Base-by-base conservation (phyloP, 2,113 vertebrate genomes). In the Leiothrix lutea region DNA sequence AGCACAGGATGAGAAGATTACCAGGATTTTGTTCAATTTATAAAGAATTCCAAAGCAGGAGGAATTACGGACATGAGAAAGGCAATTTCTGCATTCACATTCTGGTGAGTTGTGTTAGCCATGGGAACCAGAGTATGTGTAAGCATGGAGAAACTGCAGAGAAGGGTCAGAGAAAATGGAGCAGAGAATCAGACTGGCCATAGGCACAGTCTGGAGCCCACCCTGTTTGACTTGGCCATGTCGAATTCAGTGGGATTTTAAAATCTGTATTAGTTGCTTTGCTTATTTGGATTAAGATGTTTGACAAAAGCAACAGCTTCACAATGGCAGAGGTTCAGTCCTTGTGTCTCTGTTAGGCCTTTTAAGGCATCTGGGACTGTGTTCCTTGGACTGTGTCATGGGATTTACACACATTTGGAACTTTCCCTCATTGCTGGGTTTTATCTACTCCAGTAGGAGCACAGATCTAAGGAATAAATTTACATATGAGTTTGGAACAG, bases 111-210 rank as follows among this genome's bases (percentile, higher is more conserved):
- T 72, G 24, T 15, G 23, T 42, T 13, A 69, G 15, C 12, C 25
- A 17, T 23, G 28, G 1, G 0, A 31, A 73, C 38, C 17, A 51
- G 54, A 8, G 11, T 4, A 0, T 20, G 38, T 10, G 8, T 21
- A 14, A 33, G 9, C 9, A 14, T 2, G 5, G 13, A 47, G 72
- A 64, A 77, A 78, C 20, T 7, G 26, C 36, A 75, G 73, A 33
- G 10, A 19, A 57, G 73, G 36, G 19, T 35, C 28, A 73, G 58
- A 58, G 47, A 33, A 40, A 1, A 6, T 6, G 35, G 50, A 66
- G 61, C 31, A 67, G 61, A 64, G 69, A 75, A 85, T 5, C 44
- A 84, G 61, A 11, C 54, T 42, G 53, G 42, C 12, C 40, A 16
- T 0, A 60, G 47, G 31, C 26, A 23, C 5, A 42, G 66, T 36